Base-by-base conservation (phyloP, 2,113 vertebrate genomes). In the Bufo gargarizans region DNA sequence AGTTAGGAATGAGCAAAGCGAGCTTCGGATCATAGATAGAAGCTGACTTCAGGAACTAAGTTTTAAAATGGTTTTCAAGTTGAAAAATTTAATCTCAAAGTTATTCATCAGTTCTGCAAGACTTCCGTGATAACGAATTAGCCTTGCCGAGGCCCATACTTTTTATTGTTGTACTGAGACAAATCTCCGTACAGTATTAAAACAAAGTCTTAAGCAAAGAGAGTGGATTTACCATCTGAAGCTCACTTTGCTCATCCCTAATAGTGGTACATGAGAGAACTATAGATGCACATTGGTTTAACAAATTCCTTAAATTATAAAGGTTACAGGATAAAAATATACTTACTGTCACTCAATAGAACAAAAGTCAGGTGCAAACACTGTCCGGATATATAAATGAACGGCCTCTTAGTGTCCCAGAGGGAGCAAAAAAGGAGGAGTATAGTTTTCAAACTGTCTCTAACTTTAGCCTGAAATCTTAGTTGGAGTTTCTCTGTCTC, bases 391-490 rank as follows among this genome's bases (percentile, higher is more conserved):
- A 83, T 88, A 43, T 67, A 45, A 58, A 80, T 69, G 50, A 69
- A 81, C 49, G 58, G 71, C 55, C 58, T 72, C n/a, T 43, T 33
- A 77, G 65, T 69, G 81, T 61, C 82, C 59, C 81, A 78, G 81
- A 78, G 80, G 81, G 61, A 78, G 72, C 79, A 78, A 56, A 47
- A 61, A 78, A 89, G 87, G 87, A 89, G 87, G 87, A 89, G 87
- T 89, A 77, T 76, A 63, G 4, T 77, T 69, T 71, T 74, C 50
- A 43, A 88, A 82, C 87, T 88, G 80, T 88, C 86, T 88, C 87
- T 89, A 89, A 89, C 87, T 89, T 89, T 89, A 89, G 87, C 87
- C 87, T 89, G 82, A 78, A 89, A 83, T 84, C 87, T 89, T 89
- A 76, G 82, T 84, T 84, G 76, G 74, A 82, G 72, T 89, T 88